A percentile compares a stretch with the other conserved stretches of the same genome.
Evolutionary conservation across 2,113 vertebrate genomes (phyloP).

Genomic region (Centropristis striata): DNA sequence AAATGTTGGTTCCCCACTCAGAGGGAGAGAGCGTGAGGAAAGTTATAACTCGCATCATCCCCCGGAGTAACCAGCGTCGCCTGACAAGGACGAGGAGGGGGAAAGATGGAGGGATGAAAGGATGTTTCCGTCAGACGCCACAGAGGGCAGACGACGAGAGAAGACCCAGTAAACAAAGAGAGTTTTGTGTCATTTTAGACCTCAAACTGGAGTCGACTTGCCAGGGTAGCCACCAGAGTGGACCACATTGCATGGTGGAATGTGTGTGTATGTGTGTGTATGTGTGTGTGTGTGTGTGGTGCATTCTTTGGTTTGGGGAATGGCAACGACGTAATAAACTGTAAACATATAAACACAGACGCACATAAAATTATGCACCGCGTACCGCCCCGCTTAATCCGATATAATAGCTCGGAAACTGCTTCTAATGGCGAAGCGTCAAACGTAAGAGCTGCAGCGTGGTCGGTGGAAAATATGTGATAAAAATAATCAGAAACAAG

Average conservation of each 20-base stretch:
- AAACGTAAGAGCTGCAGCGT: not conserved
- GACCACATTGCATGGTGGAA: conserved; percentile 55
- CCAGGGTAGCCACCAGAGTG: conserved; percentile 40
- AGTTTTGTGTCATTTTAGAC: conserved; percentile 58
- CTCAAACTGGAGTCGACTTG: conserved; percentile 29
- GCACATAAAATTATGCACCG: conserved; percentile 22
- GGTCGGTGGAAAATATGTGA: conserved; percentile 15
- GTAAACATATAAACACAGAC: conserved; percentile 63
- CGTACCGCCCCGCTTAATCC: conserved; percentile 1
- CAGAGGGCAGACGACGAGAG: conserved; percentile 8
- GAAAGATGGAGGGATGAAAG: not conserved
- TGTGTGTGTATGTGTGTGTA: conserved; percentile 25
- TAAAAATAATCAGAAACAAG: not conserved
- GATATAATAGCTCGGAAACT: conserved; percentile 35
- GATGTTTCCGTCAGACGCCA: conserved; percentile 26
- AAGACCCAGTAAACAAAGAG: conserved; percentile 60
- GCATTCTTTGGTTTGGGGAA: conserved; percentile 53
- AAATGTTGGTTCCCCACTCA: conserved; percentile 36
- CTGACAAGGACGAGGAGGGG: not conserved
- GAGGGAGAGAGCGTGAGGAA: not conserved
- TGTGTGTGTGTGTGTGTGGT: conserved; percentile 26
- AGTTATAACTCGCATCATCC: conserved; percentile 6
- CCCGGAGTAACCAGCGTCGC: not conserved
- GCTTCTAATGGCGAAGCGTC: not conserved
- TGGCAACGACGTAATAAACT: conserved; percentile 50